Percentiles rank a stretch among this genome's conserved stretches.
These are phyloP conservation scores for Zophobas morio DNA, from an alignment of 1,140 invertebrate genomes.

Conservation along the genomic window DNA sequence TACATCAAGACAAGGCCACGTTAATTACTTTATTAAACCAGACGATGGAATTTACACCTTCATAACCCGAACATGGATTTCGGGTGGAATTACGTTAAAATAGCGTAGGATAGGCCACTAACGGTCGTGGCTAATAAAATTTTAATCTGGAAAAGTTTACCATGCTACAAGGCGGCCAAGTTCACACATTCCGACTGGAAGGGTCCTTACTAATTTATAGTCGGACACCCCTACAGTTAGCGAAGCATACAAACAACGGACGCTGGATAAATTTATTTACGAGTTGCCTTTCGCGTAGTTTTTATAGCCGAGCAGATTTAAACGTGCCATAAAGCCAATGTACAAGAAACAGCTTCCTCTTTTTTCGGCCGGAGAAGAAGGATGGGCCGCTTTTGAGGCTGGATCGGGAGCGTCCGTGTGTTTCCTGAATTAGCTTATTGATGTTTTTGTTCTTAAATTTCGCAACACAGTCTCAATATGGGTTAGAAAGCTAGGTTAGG, in stretches of 20 bases:
- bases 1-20: background rate
- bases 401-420: too few relatives aligned
- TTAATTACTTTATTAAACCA: slow-evolving; percentile 1
- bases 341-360: background rate
- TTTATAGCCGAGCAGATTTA: slow-evolving; percentile 28
- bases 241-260: slow-evolving; percentile 30
- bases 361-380: background rate
- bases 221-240: slow-evolving; percentile 23
- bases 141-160: slow-evolving; percentile 37
- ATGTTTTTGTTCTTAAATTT: too few relatives aligned
- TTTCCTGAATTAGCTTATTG: too few relatives aligned
- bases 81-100: slow-evolving; percentile 15
- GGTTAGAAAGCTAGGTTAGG: too few relatives aligned
- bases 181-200: slow-evolving; percentile 39
- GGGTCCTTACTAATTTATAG: slow-evolving; percentile 38
- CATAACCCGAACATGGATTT: slow-evolving; percentile 14
- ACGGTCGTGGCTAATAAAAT: slow-evolving; percentile 18
- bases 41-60: slow-evolving; percentile 19
- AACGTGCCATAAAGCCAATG: slow-evolving; percentile 6
- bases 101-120: slow-evolving; percentile 16
- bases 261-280: slow-evolving; percentile 34
- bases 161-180: slow-evolving; percentile 33
- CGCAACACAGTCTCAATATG: too few relatives aligned
- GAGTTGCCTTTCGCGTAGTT: slow-evolving; percentile 9
- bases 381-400: background rate